Conservation (phyloP, 1,140 invertebrate genomes). For the Lasaia peninsularis region DNA sequence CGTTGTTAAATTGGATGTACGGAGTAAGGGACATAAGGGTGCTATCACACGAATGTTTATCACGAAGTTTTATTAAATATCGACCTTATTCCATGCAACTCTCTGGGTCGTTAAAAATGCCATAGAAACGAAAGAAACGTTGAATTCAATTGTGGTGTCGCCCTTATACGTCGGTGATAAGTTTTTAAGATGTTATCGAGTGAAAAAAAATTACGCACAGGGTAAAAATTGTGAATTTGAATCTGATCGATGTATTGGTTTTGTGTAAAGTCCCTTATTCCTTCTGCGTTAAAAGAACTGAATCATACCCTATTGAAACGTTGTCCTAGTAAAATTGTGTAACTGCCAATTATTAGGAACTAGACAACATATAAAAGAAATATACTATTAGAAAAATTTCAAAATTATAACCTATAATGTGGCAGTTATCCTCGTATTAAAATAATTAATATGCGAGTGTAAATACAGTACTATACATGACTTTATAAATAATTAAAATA, state of each 20-base stretch:
- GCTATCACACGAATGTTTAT: not conserved
- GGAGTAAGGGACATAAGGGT: constrained; percentile 58
- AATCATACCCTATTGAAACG: constrained; percentile 60
- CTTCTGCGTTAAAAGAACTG: constrained; percentile 66
- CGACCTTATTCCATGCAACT: not conserved
- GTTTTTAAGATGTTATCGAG: constrained; percentile 60
- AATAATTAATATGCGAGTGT: constrained; percentile 52
- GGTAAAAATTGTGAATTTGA: constrained; percentile 63
- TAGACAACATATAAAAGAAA: constrained; percentile 18
- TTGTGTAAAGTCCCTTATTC: constrained; percentile 72
- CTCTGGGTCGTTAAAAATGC: not conserved
- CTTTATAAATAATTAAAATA: constrained; percentile 71
- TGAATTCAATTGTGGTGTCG: not conserved
- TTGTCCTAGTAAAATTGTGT: constrained; percentile 51
- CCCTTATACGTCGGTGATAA: constrained; percentile 31
- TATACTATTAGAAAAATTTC: constrained; percentile 14
- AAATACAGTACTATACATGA: constrained; percentile 63
- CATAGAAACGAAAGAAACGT: not conserved
- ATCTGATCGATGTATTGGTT: constrained; percentile 15
- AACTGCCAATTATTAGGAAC: constrained; percentile 60
- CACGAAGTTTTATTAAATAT: not conserved
- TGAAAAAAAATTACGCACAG: constrained; percentile 66
- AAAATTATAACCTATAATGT: constrained; percentile 41
- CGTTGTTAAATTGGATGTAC: constrained; percentile 57
- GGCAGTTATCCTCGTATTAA: constrained; percentile 62